phyloP scores from a whole-genome alignment of 2,797 vertebrate species.

The Sebastes jordani region DNA sequence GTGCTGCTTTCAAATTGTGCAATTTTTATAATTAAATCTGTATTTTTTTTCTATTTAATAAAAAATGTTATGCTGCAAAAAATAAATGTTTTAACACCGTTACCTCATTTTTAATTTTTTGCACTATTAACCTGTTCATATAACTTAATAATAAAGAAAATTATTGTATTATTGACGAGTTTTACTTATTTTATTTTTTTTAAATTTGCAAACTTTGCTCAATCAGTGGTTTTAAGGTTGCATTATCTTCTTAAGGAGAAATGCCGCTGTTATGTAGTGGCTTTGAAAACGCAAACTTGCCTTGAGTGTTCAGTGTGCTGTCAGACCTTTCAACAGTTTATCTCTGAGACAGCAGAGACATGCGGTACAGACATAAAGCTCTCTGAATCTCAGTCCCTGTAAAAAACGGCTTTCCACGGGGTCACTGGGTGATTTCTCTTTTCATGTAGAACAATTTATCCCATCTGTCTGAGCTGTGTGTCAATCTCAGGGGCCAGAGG shows the following conservation, averaged over 20 bases:
- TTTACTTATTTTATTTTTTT: neutral
- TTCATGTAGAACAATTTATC: neutral
- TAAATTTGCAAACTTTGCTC: neutral
- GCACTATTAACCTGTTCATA: neutral
- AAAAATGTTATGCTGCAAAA: neutral
- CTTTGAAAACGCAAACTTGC: neutral
- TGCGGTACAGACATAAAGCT: neutral
- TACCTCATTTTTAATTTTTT: rapidly evolving
- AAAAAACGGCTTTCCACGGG: neutral
- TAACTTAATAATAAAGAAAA: neutral
- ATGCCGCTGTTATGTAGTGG: neutral
- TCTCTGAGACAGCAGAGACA: conserved; percentile 26
- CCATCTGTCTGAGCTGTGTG: neutral
- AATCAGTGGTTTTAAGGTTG: neutral
- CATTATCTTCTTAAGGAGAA: neutral
- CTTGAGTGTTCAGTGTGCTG: neutral
- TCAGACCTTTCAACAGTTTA: conserved; percentile 6
- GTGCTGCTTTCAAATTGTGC: conserved; percentile 9
- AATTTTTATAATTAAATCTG: neutral
- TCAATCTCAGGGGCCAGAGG: neutral
- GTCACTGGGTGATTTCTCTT: neutral
- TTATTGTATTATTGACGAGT: neutral
- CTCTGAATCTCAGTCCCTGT: neutral
- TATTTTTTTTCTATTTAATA: neutral
- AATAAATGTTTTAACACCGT: conserved; percentile 39